Conservation (phyloP, 2,888 invertebrate genomes). For the Homarus gammarus region DNA sequence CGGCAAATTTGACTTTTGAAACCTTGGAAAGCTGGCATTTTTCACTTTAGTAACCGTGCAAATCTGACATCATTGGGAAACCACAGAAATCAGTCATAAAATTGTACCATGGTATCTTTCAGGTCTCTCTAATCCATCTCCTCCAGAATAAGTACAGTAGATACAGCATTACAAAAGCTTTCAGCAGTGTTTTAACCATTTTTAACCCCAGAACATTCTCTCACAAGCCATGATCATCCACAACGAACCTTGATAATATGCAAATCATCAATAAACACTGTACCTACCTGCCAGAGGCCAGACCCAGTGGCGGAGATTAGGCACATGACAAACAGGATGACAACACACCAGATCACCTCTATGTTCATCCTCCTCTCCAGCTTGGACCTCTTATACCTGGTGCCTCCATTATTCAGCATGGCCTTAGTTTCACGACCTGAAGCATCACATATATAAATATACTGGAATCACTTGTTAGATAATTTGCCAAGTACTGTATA, state of each 20-base stretch:
- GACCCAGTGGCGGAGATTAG: constrained; percentile 80
- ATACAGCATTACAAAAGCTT: not conserved
- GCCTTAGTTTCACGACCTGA: constrained; percentile 97
- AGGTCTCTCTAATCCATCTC: not conserved
- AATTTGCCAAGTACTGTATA: not conserved
- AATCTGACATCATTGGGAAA: no score
- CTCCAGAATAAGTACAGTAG: not conserved
- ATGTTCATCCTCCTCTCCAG: constrained; percentile 96
- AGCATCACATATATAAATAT: no score
- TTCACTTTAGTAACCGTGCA: no score
- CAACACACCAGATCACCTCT: constrained; percentile 91
- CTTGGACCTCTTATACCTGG: constrained; percentile 93
- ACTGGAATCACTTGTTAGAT: no score
- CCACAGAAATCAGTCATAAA: no score
- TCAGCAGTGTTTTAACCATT: not conserved
- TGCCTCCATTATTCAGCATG: constrained; percentile 97
- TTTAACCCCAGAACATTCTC: no score
- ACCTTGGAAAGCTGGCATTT: no score
- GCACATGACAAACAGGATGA: constrained; percentile 81
- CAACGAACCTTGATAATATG: no score
- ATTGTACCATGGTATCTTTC: no score
- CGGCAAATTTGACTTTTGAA: no score
- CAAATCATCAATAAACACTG: not conserved
- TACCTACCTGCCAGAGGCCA: constrained; percentile 77
- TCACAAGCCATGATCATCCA: no score